Evolutionary conservation across 2,888 invertebrate species (phyloP).

Genomic region (Eutolmus rufibarbis): DNA sequence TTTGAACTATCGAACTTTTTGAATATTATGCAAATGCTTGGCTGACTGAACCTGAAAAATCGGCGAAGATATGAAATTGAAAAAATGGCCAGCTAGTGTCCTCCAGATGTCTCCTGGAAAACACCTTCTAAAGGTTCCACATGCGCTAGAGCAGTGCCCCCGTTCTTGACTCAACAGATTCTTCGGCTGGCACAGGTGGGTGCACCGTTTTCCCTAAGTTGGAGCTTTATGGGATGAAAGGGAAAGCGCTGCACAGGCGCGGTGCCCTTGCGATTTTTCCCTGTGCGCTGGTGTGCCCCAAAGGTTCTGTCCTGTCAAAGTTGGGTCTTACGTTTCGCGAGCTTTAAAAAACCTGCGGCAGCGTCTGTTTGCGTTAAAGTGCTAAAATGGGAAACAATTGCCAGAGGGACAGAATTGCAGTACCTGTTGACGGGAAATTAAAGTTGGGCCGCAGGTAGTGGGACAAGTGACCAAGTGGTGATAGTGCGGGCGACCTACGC

Average conservation of each 20-base stretch:
- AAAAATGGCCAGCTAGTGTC: background rate
- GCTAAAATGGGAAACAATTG: background rate
- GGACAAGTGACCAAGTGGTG: background rate
- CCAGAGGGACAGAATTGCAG: background rate
- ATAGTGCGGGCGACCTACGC: background rate
- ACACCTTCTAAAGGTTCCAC: background rate
- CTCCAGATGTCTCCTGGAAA: background rate
- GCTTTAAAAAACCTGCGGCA: slow-evolving; percentile 10
- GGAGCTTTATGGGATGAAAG: background rate
- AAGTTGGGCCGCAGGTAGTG: background rate
- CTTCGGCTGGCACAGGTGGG: background rate
- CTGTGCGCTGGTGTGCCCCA: background rate
- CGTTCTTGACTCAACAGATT: background rate
- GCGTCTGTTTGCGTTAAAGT: slow-evolving; percentile 12
- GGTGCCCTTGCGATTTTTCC: background rate
- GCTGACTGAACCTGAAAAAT: background rate
- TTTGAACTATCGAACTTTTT: too few relatives aligned
- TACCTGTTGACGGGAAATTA: background rate
- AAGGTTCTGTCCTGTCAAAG: background rate
- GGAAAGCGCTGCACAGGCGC: background rate
- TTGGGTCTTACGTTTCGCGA: background rate
- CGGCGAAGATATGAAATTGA: background rate
- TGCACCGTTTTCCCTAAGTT: background rate
- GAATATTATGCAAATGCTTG: background rate
- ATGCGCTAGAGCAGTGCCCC: background rate